These are phyloP conservation scores for Anoplius nigerrimus DNA, from an alignment of 2,888 invertebrate species.

Conservation along the genomic window DNA sequence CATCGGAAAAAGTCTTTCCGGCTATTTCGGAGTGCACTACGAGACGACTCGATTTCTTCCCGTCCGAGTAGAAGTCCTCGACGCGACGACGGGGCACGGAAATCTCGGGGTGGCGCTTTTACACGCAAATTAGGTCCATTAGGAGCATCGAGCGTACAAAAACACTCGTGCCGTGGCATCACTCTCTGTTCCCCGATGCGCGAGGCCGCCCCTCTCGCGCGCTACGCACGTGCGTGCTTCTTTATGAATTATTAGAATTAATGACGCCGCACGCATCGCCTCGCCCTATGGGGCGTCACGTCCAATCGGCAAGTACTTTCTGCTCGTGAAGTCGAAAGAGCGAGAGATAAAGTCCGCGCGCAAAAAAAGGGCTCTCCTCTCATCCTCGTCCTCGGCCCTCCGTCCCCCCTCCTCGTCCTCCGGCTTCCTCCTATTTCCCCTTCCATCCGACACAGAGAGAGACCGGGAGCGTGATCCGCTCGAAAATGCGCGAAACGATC, in stretches of 20 bases:
- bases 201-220: slow-evolving; percentile 52
- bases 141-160: slow-evolving; percentile 67
- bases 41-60: slow-evolving; percentile 10
- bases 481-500: too few species aligned
- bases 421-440: too few species aligned
- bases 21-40: too few species aligned
- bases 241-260: slow-evolving; percentile 74
- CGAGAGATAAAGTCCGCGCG: slow-evolving; percentile 14
- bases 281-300: slow-evolving; percentile 60
- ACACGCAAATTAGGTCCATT: slow-evolving; percentile 73
- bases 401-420: too few species aligned
- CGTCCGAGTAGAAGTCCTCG: slow-evolving; percentile 40
- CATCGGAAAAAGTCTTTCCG: too few species aligned
- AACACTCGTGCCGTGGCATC: slow-evolving; percentile 60
- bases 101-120: slow-evolving; percentile 64
- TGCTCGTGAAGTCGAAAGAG: slow-evolving; percentile 28
- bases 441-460: too few species aligned
- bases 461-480: too few species aligned
- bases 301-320: slow-evolving; percentile 52
- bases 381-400: neutral
- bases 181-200: slow-evolving; percentile 48
- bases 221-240: slow-evolving; percentile 70
- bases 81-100: slow-evolving; percentile 51
- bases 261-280: slow-evolving; percentile 69
- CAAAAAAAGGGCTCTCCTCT: slow-evolving; percentile 9